These are phyloP conservation scores for Petrocephalus zakoni DNA, from an alignment of 2,113 vertebrate genomes.

Conservation along the genomic window DNA sequence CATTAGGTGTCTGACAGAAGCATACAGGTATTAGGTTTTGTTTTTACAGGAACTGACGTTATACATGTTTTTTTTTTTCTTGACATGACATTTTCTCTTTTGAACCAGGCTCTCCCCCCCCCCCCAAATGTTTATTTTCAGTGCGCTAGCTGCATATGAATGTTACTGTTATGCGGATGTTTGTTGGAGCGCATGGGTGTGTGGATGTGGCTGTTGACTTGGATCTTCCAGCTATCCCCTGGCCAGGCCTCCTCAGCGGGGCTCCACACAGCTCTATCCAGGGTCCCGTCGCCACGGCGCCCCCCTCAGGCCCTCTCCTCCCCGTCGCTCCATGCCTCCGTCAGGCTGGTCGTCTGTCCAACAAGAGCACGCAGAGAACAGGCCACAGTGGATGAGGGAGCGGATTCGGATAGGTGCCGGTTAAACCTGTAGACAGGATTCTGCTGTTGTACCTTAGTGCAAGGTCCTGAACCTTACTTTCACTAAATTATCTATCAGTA, in stretches of 20 bases:
- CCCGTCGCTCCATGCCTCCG: not conserved
- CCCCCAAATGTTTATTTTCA: not conserved
- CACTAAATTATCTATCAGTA: not conserved
- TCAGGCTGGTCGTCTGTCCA: conserved; percentile 20
- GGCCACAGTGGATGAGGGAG: not conserved
- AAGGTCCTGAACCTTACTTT: not conserved
- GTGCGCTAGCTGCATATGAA: not conserved
- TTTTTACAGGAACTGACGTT: not conserved
- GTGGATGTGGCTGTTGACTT: not conserved
- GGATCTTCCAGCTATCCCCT: not conserved
- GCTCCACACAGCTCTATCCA: not conserved
- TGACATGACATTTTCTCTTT: not conserved
- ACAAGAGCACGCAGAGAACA: not conserved
- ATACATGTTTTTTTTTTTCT: not conserved
- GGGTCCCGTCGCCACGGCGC: not conserved
- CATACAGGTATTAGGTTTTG: not conserved
- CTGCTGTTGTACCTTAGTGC: not conserved
- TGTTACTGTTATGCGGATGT: not conserved
- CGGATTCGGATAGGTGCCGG: not conserved
- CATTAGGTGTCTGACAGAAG: not conserved
- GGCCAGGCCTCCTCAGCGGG: not conserved
- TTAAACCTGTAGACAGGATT: not conserved
- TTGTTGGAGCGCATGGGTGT: not conserved
- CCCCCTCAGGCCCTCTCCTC: conserved; percentile 14
- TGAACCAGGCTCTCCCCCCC: not conserved